Evolutionary conservation across 2,888 invertebrate species (phyloP), one percentile per base, ranked within the genome.

Genomic region (Nasonia oneida): DNA sequence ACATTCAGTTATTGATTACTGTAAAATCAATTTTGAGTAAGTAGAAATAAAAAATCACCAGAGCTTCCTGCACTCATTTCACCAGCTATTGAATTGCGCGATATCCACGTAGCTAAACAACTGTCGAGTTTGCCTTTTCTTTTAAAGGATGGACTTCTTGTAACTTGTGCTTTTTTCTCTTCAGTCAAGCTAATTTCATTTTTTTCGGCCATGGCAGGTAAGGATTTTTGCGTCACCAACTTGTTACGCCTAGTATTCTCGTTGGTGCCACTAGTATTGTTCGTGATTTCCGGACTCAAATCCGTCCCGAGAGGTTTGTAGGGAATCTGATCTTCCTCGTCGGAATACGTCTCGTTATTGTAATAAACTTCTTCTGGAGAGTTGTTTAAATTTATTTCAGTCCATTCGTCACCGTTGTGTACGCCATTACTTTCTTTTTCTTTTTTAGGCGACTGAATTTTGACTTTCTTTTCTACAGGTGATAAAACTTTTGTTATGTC

Each of bases 351-450:
- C 0, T 95, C 95, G 77, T 95, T 95, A 86, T 95, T 95, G 87
- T 94, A 95, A 91, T 95, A 95, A 89, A 94, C 93, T 90, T 96
- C 96, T 83, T 96, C 96, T 0, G 96, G 96, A 33, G 96, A 96
- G 91, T 95, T 95, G 87, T 96, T 96, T 90, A 96, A 93, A 92
- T 96, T 96, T 83, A 96, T 96, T 93, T 96, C 96, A 0, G 96
- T 96, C 96, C 96, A 96, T 85, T 96, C 96, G 89, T 96, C 96
- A 1, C 94, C 94, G 80, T 94, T 93, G 75, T 92, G 91, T 15
- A 79, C 57, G 4, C 86, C 73, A 29, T 88, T 89, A 47, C 74
- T 87, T 37, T 89, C 88, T 29, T 87, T 84, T 5, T 89, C 88
- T 64, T 86, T 75, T 15, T 87, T 87, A 0, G 91, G 91, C 10